Evolutionary conservation across 2,797 vertebrate species (phyloP), one percentile per base, ranked within the genome.

Genomic region (Gymnoscopelus braueri): DNA sequence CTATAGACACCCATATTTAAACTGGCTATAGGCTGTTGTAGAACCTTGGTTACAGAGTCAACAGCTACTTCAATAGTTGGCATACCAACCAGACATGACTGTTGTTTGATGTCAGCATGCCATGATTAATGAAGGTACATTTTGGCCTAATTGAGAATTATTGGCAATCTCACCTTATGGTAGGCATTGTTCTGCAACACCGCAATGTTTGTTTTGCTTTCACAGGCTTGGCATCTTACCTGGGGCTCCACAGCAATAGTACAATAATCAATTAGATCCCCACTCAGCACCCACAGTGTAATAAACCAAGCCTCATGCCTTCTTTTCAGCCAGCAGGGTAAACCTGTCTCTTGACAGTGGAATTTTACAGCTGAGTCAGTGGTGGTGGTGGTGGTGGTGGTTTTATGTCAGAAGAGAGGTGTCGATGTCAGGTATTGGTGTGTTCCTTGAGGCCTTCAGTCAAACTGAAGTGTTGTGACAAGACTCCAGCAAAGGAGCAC

Each of bases 221-320:
- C 32, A 44, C 39, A 44, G 39, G 39, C 39, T 74, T 80, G 49
- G 72, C 73, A 77, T 84, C 60, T 69, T 72, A 67, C 51, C 51
- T 1, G 12, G 55, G 23, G 77, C 71, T 60, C 3, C 55, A 60
- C 6, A 44, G 10, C 54, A 53, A 4, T 48, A 68, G 39, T 44
- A 2, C 4, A 63, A 65, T 65, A 60, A 68, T 66, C 70, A 56
- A 69, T 74, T 60, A 15, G n/a, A 35, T 74, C 2, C 12, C 39
- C 39, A 44, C 39, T 19, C 39, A 12, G 11, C 39, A 2, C 47
- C 48, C 13, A 5, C 60, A 67, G 58, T 72, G 63, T n/a, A 13
- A 67, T 61, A 77, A 62, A 32, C 51, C 15, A 13, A 51, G 19
- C 48, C 19, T 3, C 7, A 10, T 59, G 63, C 11, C 5, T 67